Base-by-base conservation (phyloP, 2,113 vertebrate genomes). In the Sterrhoptilus dennistouni region DNA sequence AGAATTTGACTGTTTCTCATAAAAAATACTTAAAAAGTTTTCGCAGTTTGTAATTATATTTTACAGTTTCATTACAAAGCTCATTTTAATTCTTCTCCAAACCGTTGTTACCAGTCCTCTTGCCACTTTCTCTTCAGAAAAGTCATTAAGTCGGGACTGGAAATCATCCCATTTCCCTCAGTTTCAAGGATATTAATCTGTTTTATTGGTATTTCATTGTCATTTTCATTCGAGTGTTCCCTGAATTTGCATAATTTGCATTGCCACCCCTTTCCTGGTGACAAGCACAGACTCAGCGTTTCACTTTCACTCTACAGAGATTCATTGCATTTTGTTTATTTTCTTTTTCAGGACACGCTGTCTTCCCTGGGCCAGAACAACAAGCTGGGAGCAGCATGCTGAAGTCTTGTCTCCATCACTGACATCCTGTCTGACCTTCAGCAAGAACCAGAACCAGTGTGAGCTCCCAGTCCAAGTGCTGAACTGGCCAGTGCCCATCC, bases 171-270 rank as follows among this genome's bases (percentile, higher is more conserved):
- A 90, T 97, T 97, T 97, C 95, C 95, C 96, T 96, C 90, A 96
- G 95, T 97, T 97, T 97, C 96, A 92, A 95, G 90, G 94, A 97
- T 96, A 98, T 98, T 98, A 98, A 98, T 98, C 97, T 97, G 91
- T 93, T 98, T 98, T 98, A 97, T 98, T 98, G 97, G 97, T 96
- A 94, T 98, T 97, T 97, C 97, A 96, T 95, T 97, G 97, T 96
- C 89, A 95, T 92, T 96, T 97, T 80, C 91, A 95, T 70, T 79
- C 9, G 71, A 83, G 79, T 85, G 52, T 87, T 97, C 96, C 91
- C 93, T 38, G 38, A 91, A 96, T 97, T 97, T 98, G 97, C 92
- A 96, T 97, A 98, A 98, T 97, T 97, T 96, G 93, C 97, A 94
- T 61, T 83, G 96, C 86, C 65, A 92, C 84, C 44, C 63, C 92